These are phyloP conservation scores for Tinamus guttatus DNA, from an alignment of 2,113 vertebrate genomes.

Conservation along the genomic window DNA sequence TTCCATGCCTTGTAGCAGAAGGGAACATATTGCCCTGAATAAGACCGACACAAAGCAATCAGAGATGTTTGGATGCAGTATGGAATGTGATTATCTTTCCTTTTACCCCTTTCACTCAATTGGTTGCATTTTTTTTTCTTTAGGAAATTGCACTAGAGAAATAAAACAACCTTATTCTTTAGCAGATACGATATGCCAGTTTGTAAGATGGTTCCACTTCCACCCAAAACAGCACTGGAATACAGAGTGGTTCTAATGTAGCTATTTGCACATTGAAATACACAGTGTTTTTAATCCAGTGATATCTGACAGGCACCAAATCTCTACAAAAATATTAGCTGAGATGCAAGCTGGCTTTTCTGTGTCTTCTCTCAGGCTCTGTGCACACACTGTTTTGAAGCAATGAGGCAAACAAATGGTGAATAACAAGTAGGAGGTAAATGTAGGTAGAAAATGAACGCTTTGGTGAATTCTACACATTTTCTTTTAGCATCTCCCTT, in stretches of 20 bases:
- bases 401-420: not conserved
- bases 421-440: conserved; percentile 5
- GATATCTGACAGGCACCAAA: not conserved
- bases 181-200: not conserved
- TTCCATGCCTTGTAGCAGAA: conserved; percentile 2
- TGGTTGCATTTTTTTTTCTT: not conserved
- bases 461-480: not conserved
- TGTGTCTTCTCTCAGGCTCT: not conserved
- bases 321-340: not conserved
- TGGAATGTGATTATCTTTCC: not conserved
- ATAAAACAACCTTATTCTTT: not conserved
- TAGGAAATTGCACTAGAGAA: not conserved
- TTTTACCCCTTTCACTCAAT: conserved; percentile 9
- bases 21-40: not conserved
- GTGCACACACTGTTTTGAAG: not conserved
- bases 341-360: not conserved
- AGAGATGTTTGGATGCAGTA: conserved; percentile 9
- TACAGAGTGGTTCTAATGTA: not conserved
- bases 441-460: not conserved
- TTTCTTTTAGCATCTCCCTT: not conserved
- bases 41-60: conserved; percentile 39
- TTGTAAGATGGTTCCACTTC: not conserved
- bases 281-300: not conserved
- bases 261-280: not conserved
- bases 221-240: not conserved